Evolutionary conservation across 2,797 vertebrate species (phyloP).

Genomic region (Tadarida brasiliensis): DNA sequence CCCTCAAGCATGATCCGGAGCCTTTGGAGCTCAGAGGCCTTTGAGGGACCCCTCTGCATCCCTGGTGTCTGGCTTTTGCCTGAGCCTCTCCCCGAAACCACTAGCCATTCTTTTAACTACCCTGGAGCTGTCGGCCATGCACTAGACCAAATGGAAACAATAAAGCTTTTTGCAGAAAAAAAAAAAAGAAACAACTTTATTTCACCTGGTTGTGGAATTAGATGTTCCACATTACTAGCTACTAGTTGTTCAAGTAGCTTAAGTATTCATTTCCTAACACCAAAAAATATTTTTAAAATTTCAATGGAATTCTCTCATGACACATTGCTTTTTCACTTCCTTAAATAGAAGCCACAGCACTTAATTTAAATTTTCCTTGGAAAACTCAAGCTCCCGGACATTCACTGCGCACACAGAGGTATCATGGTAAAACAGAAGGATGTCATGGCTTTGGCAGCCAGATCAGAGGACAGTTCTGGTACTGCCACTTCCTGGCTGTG

Average conservation of each 20-base stretch:
- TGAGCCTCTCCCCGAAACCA: neutral
- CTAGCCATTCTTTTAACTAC: neutral
- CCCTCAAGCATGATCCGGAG: neutral
- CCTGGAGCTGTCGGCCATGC: neutral
- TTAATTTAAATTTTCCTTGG: neutral
- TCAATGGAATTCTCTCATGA: neutral
- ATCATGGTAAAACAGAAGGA: neutral
- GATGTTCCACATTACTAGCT: neutral
- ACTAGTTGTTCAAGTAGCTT: slow-evolving; percentile 12
- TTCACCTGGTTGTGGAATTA: neutral
- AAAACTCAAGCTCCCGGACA: neutral
- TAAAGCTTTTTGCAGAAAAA: neutral
- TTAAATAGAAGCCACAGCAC: slow-evolving; percentile 3
- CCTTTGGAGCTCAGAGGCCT: neutral
- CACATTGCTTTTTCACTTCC: neutral
- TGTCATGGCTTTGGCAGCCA: neutral
- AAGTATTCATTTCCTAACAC: slow-evolving; percentile 19
- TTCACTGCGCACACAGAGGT: neutral
- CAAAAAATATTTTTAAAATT: neutral
- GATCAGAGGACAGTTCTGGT: neutral
- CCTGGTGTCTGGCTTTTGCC: neutral
- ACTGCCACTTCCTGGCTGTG: neutral
- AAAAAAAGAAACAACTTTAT: neutral
- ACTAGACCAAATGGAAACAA: neutral
- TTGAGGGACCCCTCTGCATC: neutral